phyloP scores from a whole-genome alignment of 1,140 invertebrate genomes.

The Uloborus diversus region DNA sequence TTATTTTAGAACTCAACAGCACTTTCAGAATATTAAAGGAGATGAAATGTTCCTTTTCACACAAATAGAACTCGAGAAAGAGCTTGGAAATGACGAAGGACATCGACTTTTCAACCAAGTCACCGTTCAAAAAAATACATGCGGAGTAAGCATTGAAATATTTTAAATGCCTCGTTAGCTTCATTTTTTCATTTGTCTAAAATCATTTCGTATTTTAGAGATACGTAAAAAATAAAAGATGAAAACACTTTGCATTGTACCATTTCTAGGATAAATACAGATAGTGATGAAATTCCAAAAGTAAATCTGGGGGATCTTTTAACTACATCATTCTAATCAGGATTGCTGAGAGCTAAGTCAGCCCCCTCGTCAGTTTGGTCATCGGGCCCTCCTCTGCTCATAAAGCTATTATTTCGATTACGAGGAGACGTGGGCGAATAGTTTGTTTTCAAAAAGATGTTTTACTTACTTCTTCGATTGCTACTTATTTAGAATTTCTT shows the following conservation, averaged over 20 bases:
- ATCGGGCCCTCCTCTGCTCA: too few species aligned
- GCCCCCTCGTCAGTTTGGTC: too few species aligned
- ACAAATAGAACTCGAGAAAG: constrained; percentile 17
- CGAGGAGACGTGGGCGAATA: too few species aligned
- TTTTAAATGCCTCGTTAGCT: too few species aligned
- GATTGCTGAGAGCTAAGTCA: neutral
- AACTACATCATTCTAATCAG: neutral
- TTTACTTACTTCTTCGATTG: too few species aligned
- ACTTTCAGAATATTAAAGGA: constrained; percentile 33
- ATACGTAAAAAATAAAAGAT: neutral
- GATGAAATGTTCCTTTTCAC: constrained; percentile 7
- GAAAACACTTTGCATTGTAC: neutral
- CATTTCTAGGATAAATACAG: neutral
- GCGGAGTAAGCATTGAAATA: constrained; percentile 20
- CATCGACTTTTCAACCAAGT: constrained; percentile 35
- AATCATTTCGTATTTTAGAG: neutral
- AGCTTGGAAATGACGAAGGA: constrained; percentile 22
- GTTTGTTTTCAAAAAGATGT: too few species aligned
- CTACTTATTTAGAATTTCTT: too few species aligned
- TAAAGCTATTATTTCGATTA: too few species aligned
- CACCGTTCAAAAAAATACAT: constrained; percentile 35
- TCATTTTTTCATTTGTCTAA: neutral
- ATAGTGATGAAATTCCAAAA: neutral
- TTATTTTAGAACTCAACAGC: constrained; percentile 26
- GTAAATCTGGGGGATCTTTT: neutral